Evolutionary conservation across 2,113 vertebrate species (phyloP).

Genomic region (Centropus bengalensis): DNA sequence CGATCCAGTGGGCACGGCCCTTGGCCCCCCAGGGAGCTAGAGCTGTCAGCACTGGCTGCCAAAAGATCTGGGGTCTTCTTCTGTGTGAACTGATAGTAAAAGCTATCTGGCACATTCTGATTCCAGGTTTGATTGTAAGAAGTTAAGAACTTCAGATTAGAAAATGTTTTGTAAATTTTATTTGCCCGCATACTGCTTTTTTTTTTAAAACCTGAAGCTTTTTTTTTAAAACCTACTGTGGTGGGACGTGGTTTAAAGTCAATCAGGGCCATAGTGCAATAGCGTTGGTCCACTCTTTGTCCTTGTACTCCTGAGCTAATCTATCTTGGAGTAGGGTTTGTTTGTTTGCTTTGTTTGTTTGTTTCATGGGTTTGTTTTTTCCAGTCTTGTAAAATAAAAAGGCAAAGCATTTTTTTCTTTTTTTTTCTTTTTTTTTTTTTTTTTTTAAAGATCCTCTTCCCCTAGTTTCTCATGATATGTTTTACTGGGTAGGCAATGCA

Average conservation of each 20-base stretch:
- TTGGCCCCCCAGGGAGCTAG: rapidly evolving
- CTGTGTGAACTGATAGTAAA: background rate
- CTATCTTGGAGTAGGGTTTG: background rate
- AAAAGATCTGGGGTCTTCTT: background rate
- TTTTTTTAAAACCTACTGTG: background rate
- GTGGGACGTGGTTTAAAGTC: background rate
- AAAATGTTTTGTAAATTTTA: background rate
- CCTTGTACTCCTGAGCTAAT: background rate
- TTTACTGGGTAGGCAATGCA: background rate
- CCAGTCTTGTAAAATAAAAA: background rate
- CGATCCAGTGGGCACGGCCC: rapidly evolving
- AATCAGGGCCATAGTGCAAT: background rate
- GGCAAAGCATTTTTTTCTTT: background rate
- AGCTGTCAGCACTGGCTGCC: background rate
- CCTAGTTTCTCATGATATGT: background rate
- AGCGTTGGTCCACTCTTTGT: background rate
- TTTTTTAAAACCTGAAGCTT: background rate
- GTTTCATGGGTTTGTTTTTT: background rate
- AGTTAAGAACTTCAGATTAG: background rate
- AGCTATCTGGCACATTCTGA: background rate
- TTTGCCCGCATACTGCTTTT: background rate
- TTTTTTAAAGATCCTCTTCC: background rate
- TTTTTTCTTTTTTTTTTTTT: no score
- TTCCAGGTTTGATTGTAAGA: background rate
- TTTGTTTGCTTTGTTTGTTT: no score